Evolutionary conservation across 2,888 invertebrate species (phyloP).

Genomic region (Coelopa pilipes): DNA sequence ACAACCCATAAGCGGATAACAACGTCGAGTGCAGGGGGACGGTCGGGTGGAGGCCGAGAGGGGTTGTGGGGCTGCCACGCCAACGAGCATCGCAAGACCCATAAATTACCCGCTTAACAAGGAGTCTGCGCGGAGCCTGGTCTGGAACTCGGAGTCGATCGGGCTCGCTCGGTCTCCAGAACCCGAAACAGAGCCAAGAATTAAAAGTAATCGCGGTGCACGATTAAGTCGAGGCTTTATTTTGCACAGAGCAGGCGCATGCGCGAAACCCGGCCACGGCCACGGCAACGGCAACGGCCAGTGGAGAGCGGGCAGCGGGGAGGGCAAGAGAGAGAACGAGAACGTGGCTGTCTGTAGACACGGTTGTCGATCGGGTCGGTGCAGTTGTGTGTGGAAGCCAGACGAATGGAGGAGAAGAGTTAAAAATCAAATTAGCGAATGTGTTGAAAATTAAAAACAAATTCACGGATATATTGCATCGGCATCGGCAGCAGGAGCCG

Average conservation of each 20-base stretch:
- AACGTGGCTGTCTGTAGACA: slow-evolving; percentile 32
- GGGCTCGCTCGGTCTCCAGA: background rate
- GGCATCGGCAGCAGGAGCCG: slow-evolving; percentile 43
- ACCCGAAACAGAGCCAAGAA: slow-evolving; percentile 52
- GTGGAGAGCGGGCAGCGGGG: slow-evolving; percentile 31
- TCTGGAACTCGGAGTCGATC: slow-evolving; percentile 44
- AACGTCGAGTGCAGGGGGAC: slow-evolving; percentile 42
- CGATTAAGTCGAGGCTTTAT: slow-evolving; percentile 46
- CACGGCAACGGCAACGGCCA: no score
- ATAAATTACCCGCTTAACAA: slow-evolving; percentile 65
- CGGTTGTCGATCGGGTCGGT: no score
- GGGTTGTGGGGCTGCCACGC: slow-evolving; percentile 12
- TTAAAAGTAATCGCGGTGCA: slow-evolving; percentile 50
- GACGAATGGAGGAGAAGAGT: slow-evolving; percentile 48
- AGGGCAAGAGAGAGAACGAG: no score
- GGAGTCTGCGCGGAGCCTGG: slow-evolving; percentile 43
- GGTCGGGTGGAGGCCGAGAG: background rate
- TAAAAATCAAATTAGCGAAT: slow-evolving; percentile 68
- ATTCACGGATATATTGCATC: slow-evolving; percentile 67
- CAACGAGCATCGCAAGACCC: slow-evolving; percentile 63
- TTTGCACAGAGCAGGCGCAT: background rate
- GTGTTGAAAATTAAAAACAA: slow-evolving; percentile 68
- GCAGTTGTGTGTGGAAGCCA: no score
- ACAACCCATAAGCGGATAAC: slow-evolving; percentile 59
- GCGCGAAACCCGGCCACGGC: background rate